phyloP scores from a whole-genome alignment of 2,888 invertebrate genomes.

The Lymantria dispar region DNA sequence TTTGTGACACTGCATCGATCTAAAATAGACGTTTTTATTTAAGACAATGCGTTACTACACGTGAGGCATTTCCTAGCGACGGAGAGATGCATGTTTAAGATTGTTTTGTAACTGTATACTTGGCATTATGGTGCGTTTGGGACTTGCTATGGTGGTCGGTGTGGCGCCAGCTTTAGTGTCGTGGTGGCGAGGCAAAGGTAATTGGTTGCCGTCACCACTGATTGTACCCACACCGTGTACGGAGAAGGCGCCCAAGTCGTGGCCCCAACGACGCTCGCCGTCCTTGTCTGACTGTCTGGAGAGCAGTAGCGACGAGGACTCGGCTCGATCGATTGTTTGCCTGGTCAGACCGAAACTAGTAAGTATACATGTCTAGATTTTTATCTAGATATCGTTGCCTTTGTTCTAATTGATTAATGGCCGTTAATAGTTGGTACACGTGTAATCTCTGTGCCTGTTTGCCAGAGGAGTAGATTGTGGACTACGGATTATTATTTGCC shows the following conservation, averaged over 20 bases:
- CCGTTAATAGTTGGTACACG: too few species aligned
- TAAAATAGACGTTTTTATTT: conserved; percentile 70
- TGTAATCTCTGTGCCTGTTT: too few species aligned
- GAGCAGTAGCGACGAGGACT: conserved; percentile 73
- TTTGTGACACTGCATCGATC: conserved; percentile 60
- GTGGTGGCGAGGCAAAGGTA: conserved; percentile 71
- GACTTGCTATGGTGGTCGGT: conserved; percentile 77
- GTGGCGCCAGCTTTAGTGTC: conserved; percentile 77
- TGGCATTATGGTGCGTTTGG: conserved; percentile 67
- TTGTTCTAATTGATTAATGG: too few species aligned
- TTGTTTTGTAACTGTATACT: conserved; percentile 11
- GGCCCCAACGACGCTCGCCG: conserved; percentile 66
- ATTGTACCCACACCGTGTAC: conserved; percentile 39
- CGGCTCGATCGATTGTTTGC: conserved; percentile 72
- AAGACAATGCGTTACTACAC: conserved; percentile 51
- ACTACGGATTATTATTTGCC: neutral
- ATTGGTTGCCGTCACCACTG: conserved; percentile 52
- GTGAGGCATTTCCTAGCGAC: conserved; percentile 42
- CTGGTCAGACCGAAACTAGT: conserved; percentile 74
- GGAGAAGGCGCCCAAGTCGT: conserved; percentile 56
- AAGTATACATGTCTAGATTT: conserved; percentile 37
- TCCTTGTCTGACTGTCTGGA: conserved; percentile 77
- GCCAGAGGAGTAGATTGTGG: too few species aligned
- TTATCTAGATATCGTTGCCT: too few species aligned
- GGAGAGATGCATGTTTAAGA: conserved; percentile 32